A percentile compares a stretch with the other conserved stretches of the same genome.
phyloP scores from a whole-genome alignment of 2,888 invertebrate genomes.

The Calliopum simillimum region DNA sequence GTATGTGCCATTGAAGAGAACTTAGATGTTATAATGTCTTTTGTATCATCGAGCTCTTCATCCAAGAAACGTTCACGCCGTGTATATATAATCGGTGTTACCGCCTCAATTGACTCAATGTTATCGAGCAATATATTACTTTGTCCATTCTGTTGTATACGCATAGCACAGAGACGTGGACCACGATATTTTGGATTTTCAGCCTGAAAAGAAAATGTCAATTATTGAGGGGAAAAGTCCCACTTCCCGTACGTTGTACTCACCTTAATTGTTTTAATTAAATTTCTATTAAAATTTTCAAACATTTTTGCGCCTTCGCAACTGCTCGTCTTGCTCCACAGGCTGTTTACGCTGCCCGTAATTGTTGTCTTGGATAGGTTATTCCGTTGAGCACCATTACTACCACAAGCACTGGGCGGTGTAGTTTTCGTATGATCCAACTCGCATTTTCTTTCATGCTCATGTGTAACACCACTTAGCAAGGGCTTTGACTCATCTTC shows the following conservation, averaged over 20 bases:
- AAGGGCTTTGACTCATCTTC: conserved; percentile 59
- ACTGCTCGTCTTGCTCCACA: conserved; percentile 67
- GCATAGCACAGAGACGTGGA: conserved; percentile 81
- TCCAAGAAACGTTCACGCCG: conserved; percentile 69
- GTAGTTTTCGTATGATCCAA: conserved; percentile 11
- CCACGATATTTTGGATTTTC: conserved; percentile 70
- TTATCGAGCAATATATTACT: conserved; percentile 85
- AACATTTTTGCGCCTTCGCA: conserved; percentile 67
- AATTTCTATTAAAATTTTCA: conserved; percentile 67
- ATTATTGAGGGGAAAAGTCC: background rate
- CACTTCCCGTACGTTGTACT: conserved; percentile 20
- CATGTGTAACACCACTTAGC: conserved; percentile 51
- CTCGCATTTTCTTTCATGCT: conserved; percentile 31
- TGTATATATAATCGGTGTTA: conserved; percentile 80
- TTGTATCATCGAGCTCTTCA: conserved; percentile 66
- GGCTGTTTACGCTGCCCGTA: conserved; percentile 65
- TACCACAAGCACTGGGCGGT: conserved; percentile 25
- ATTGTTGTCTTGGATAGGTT: conserved; percentile 54
- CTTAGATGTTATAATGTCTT: conserved; percentile 65
- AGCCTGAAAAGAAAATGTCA: conserved; percentile 54
- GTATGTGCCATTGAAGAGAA: conserved; percentile 47
- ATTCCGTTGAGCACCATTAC: conserved; percentile 35
- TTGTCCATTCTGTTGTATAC: conserved; percentile 82
- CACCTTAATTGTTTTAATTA: conserved; percentile 68
- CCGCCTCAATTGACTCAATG: conserved; percentile 72